phyloP scores from a whole-genome alignment of 2,797 vertebrate genomes.

The Typhlichthys eigenmanni region DNA sequence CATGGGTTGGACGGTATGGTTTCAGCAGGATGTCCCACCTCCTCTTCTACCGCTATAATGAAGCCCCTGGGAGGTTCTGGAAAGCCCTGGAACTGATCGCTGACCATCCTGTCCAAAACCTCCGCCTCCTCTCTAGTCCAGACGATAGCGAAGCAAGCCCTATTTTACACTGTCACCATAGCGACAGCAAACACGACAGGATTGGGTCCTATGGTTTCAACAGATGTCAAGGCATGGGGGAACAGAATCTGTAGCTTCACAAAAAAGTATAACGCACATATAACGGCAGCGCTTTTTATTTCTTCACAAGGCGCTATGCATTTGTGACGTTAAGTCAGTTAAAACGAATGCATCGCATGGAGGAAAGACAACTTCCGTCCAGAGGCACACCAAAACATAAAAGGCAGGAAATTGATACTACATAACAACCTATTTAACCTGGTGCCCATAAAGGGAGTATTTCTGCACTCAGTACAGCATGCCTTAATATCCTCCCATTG shows the following conservation, averaged over 20 bases:
- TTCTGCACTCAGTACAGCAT: conserved; percentile 85
- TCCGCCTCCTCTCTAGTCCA: conserved; percentile 69
- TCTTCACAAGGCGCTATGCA: no score
- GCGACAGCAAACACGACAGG: conserved; percentile 64
- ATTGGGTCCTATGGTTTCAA: conserved; percentile 65
- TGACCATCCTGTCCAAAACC: conserved; percentile 88
- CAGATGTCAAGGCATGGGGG: conserved; percentile 63
- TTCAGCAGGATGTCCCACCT: conserved; percentile 87
- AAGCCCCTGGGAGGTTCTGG: conserved; percentile 86
- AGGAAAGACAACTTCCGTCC: conserved; percentile 37
- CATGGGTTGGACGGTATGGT: conserved; percentile 81
- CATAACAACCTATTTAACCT: conserved; percentile 32
- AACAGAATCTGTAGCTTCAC: conserved; percentile 32
- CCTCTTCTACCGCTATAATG: conserved; percentile 84
- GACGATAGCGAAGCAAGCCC: conserved; percentile 61
- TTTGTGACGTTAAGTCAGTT: no score
- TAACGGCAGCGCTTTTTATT: conserved; percentile 24
- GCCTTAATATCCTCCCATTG: conserved; percentile 98
- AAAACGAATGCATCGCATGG: background rate
- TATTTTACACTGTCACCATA: conserved; percentile 43
- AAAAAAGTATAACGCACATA: conserved; percentile 33
- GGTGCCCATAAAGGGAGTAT: conserved; percentile 61
- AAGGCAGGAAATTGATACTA: conserved; percentile 55
- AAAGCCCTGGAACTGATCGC: conserved; percentile 89
- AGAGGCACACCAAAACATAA: conserved; percentile 49